A percentile compares a stretch with the other conserved stretches of the same genome.
Conservation (phyloP, 1,140 invertebrate genomes). For the Cataglyphis hispanica region DNA sequence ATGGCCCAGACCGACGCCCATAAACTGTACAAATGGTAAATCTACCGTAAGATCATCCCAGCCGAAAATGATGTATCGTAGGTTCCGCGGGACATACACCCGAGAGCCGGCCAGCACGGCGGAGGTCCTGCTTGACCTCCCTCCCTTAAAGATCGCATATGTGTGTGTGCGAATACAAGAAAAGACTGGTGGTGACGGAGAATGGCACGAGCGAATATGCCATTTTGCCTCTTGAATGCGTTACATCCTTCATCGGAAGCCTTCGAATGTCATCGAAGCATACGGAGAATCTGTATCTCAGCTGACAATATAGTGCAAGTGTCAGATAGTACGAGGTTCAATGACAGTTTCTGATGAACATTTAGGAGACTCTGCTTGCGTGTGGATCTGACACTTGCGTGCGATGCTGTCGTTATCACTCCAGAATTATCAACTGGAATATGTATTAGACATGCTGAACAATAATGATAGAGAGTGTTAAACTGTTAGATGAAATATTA, state of each 20-base stretch:
- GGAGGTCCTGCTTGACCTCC: conserved; percentile 65
- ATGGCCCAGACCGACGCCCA: conserved; percentile 85
- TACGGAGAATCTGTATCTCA: neutral
- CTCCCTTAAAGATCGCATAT: conserved; percentile 9
- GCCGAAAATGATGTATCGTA: conserved; percentile 87
- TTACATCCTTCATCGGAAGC: conserved; percentile 24
- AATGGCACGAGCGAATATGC: neutral
- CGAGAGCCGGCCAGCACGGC: conserved; percentile 61
- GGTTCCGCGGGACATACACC: conserved; percentile 77
- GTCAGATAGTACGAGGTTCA: conserved; percentile 26
- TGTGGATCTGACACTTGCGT: conserved; percentile 49
- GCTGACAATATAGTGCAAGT: conserved; percentile 16
- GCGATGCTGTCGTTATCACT: conserved; percentile 15
- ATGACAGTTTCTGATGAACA: conserved; percentile 18
- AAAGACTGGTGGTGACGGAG: neutral
- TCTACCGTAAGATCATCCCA: conserved; percentile 87
- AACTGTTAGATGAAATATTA: neutral
- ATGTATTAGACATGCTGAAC: neutral
- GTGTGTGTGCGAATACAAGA: conserved; percentile 24
- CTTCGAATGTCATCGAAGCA: conserved; percentile 18
- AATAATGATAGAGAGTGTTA: neutral
- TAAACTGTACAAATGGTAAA: conserved; percentile 87
- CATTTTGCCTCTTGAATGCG: conserved; percentile 23
- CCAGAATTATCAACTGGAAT: neutral
- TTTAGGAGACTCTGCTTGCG: conserved; percentile 12